phyloP scores from a whole-genome alignment of 2,113 vertebrate species.

The Notarius quadriscutis region DNA sequence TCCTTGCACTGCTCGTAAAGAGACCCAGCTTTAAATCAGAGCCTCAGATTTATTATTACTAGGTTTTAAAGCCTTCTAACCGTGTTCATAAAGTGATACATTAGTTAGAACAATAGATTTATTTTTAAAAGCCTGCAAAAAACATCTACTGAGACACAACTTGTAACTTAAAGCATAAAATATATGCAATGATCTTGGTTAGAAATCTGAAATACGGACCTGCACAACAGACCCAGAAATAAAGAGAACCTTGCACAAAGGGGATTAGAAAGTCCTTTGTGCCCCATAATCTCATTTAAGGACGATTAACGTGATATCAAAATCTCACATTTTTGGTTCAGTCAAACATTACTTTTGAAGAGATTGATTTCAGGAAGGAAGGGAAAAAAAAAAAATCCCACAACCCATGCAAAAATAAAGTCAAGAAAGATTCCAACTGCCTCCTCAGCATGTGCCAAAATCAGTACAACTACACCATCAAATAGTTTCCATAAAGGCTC shows the following conservation, averaged over 20 bases:
- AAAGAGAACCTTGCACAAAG: conserved; percentile 37
- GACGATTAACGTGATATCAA: conserved; percentile 20
- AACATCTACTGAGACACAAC: conserved; percentile 29
- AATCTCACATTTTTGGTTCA: conserved; percentile 87
- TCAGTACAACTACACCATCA: not conserved
- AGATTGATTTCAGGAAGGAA: conserved; percentile 80
- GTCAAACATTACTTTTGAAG: conserved; percentile 67
- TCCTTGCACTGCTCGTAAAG: conserved; percentile 34
- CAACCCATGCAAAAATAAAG: conserved; percentile 17
- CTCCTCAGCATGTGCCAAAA: conserved; percentile 15
- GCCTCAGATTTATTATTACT: conserved; percentile 38
- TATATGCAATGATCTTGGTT: conserved; percentile 40
- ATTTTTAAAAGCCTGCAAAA: conserved; percentile 25
- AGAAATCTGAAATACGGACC: conserved; percentile 41
- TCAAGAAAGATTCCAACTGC: conserved; percentile 8
- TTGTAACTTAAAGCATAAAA: conserved; percentile 33
- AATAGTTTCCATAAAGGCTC: not conserved
- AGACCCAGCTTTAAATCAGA: conserved; percentile 1
- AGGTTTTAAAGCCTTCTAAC: conserved; percentile 78
- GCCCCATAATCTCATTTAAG: conserved; percentile 33
- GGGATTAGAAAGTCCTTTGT: conserved; percentile 11
- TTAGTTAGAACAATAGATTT: conserved; percentile 55
- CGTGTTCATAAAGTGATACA: conserved; percentile 72
- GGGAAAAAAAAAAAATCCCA: conserved; percentile 30
- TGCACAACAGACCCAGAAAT: conserved; percentile 37